Conservation (phyloP, 2,113 vertebrate genomes). For the Pomatostomus ruficeps region DNA sequence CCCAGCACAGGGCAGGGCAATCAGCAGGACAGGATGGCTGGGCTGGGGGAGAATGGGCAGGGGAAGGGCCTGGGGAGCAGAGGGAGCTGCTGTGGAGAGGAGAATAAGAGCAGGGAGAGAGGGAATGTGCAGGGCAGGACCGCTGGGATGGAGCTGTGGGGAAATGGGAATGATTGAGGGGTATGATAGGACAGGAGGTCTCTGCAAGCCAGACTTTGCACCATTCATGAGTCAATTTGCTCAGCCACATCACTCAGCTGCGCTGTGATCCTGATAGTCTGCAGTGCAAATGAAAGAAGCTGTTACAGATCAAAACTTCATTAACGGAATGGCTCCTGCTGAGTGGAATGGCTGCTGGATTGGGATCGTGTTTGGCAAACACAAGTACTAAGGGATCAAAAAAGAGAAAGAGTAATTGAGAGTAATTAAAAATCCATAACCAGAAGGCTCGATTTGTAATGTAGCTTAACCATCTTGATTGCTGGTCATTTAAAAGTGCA, state of each 20-base stretch:
- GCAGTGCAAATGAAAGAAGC: background rate
- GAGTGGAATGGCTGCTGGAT: background rate
- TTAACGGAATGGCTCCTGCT: background rate
- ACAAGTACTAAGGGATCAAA: background rate
- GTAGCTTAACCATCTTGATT: background rate
- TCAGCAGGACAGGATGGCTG: background rate
- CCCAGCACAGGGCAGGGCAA: background rate
- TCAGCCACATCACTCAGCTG: background rate
- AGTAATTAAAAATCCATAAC: constrained; percentile 19
- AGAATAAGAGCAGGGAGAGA: background rate
- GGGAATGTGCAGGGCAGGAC: background rate
- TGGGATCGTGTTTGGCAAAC: background rate
- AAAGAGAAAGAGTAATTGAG: background rate
- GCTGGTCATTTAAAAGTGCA: background rate
- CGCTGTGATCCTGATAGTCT: background rate
- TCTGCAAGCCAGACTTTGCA: background rate
- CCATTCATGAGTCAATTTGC: background rate
- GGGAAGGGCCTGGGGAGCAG: background rate
- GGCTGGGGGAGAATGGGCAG: background rate
- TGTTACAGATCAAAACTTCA: constrained; percentile 18
- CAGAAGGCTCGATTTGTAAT: background rate
- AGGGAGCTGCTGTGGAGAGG: background rate
- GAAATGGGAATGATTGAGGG: accelerated
- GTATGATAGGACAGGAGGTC: background rate
- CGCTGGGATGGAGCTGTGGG: background rate